Evolutionary conservation across 2,113 vertebrate species (phyloP), one percentile per base, ranked within the genome.

Genomic region (Lichenostomus cassidix): DNA sequence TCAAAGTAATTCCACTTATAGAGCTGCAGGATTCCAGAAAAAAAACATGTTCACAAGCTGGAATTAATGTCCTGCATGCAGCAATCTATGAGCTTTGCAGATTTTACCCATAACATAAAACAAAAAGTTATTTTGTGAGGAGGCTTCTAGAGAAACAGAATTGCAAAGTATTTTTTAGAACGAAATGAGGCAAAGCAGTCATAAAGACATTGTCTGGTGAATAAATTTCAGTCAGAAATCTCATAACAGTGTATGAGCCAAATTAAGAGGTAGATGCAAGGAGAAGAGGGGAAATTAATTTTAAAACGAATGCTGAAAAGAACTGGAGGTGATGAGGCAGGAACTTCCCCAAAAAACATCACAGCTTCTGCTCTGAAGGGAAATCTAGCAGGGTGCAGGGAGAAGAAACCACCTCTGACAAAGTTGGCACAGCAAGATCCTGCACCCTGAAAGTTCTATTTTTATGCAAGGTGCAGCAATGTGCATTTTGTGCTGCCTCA

Each of bases 121-220:
- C 49, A 75, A 71, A 78, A 94, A 37, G 64, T 81, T 92, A 87
- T 92, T 92, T 81, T 87, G 37, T 65, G 50, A 41, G 27, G 44
- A 91, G 20, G 27, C 44, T 90, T 92, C 88, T 71, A 27, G 27
- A 88, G 64, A 87, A 95, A 83, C 53, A 64, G 65, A 12, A 71
- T 93, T 67, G 55, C 37, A 87, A 92, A 89, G 62, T 74, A 29
- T 78, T 86, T 90, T 88, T 90, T 78, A 56, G 56, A 64, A 90
- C 78, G 44, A 88, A 83, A 96, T 78, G 80, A 92, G 74, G 68
- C 85, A 91, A 94, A 69, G 58, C 24, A 83, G 55, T 78, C 86
- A 64, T 93, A 94, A 94, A 73, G 68, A 58, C 79, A 64, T 83
- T 93, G 78, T 68, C 78, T 94, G n/a, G 60, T 92, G 83, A 89